Base-by-base conservation (phyloP, 2,113 vertebrate genomes). In the Ceyx cyanopectus region DNA sequence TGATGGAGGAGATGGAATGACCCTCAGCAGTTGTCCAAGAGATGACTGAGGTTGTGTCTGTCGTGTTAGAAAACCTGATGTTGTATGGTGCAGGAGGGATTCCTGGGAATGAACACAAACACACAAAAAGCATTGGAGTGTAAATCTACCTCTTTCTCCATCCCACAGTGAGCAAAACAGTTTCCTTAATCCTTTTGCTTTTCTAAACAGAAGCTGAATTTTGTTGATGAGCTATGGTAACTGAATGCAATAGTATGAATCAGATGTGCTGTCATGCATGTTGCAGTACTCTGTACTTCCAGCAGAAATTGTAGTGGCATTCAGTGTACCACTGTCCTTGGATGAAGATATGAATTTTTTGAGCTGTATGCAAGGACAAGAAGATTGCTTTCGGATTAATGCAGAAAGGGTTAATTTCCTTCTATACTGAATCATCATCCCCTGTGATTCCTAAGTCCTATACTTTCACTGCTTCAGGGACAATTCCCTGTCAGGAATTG, bases 1-100 rank as follows among this genome's bases (percentile, higher is more conserved):
- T 96, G 86, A 99, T 89, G 34, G 97, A 98, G 66, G 97, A 98
- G 94, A 99, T 98, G 63, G 98, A 99, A 94, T 98, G 97, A 45
- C 98, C 98, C 76, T 98, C 98, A 8, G 95, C 56, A 48, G 98
- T 94, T 32, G 96, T 93, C 98, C 98, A 99, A 77, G 97, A 98
- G 70, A 99, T 94, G 88, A 98, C 68, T 23, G 98, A 98, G 1
- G 98, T 98, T 15, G 98, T 97, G 88, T 99, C 98, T 9, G 98
- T 98, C 80, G 98, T 95, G 69, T 99, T 98, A 85, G 96, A 97
- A 93, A 97, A 97, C 87, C 95, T 98, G 97, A 99, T 95, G 76
- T 98, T 97, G 89, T 96, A 96, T 5, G 98, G 98, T 70, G 98
- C 97, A 69, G 98, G 98, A 85, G 98, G 98, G 24, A 96, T 91